phyloP scores from a whole-genome alignment of 64 coral and sea anemone species.

The Orbicella faveolata region DNA sequence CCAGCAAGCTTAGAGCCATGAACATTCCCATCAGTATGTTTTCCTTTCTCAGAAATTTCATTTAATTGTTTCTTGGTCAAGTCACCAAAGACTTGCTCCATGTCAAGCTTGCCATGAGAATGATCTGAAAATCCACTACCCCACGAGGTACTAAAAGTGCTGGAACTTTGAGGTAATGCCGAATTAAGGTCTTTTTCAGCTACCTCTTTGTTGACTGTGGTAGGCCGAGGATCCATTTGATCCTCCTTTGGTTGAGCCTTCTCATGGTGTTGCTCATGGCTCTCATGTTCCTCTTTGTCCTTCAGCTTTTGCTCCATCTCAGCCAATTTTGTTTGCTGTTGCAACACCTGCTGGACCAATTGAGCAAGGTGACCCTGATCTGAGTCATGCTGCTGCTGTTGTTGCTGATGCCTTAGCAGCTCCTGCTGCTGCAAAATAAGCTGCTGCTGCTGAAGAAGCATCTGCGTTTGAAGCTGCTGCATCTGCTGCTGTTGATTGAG shows the following conservation, averaged over 20 bases:
- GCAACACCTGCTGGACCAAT: constrained; percentile 45
- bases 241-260: background rate
- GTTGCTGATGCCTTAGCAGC: constrained; percentile 54
- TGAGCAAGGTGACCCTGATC: constrained; percentile 53
- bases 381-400: constrained; percentile 49
- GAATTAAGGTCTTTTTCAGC: background rate
- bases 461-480: constrained; percentile 49
- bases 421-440: constrained; percentile 63
- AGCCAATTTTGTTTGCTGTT: constrained; percentile 51
- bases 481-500: constrained; percentile 59
- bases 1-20: background rate
- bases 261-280: constrained; percentile 2
- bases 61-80: constrained; percentile 25
- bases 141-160: constrained; percentile 26
- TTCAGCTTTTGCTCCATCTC: constrained; percentile 52
- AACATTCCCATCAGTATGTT: background rate
- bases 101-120: constrained; percentile 15
- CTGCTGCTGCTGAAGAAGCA: constrained; percentile 61
- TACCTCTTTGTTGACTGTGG: background rate
- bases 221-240: background rate
- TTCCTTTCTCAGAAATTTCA: constrained; percentile 25
- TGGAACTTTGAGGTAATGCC: background rate
- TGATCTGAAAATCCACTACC: background rate
- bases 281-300: constrained; percentile 36
- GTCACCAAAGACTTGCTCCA: constrained; percentile 28